Percentiles rank a stretch among this genome's conserved stretches.
Conservation (phyloP, 2,113 vertebrate species). For the Ictidomys tridecemlineatus region DNA sequence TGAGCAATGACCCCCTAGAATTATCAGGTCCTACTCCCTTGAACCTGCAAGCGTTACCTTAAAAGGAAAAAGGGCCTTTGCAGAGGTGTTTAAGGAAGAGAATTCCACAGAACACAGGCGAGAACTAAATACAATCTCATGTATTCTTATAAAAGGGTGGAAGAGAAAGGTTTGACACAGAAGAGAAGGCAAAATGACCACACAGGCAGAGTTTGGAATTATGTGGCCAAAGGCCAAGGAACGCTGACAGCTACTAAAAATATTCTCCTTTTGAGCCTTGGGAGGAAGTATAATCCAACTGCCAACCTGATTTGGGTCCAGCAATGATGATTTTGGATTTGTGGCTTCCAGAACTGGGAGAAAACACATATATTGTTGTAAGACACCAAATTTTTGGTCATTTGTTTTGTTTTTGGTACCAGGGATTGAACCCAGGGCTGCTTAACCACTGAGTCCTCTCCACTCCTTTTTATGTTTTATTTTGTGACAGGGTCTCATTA, state of each 20-base stretch:
- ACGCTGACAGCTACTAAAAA: neutral
- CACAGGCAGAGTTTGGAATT: neutral
- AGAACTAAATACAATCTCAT: neutral
- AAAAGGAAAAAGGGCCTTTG: conserved; percentile 26
- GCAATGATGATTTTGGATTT: neutral
- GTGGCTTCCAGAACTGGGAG: neutral
- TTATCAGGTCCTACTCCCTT: neutral
- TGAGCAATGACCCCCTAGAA: neutral
- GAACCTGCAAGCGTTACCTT: neutral
- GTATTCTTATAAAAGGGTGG: neutral
- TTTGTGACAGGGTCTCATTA: too few relatives aligned
- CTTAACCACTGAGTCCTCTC: too few relatives aligned
- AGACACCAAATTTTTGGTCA: neutral
- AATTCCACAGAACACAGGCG: neutral
- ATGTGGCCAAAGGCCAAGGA: neutral
- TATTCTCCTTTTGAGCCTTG: neutral
- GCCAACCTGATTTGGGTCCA: too few relatives aligned
- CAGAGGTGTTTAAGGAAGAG: neutral
- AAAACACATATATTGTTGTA: neutral
- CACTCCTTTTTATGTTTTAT: too few relatives aligned
- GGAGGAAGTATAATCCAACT: neutral
- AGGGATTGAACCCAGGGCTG: too few relatives aligned
- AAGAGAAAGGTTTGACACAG: neutral
- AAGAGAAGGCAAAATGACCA: neutral
- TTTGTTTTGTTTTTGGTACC: neutral